Base-by-base conservation (phyloP, 2,888 invertebrate species). In the Hirudinaria manillensis region DNA sequence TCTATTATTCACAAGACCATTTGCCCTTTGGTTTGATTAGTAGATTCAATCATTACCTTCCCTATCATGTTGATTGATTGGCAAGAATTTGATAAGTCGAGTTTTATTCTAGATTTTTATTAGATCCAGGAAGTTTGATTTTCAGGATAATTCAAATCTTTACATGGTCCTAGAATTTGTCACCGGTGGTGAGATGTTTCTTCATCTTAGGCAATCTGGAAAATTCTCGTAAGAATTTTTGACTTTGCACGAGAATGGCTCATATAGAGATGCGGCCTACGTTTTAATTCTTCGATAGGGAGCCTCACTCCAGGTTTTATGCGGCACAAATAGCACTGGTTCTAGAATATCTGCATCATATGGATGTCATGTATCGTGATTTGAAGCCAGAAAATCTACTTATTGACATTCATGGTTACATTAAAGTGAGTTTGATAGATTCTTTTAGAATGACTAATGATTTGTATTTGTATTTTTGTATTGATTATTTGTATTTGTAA, bases 161-260 rank as follows among this genome's bases (percentile, higher is more conserved):
- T 99, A 99, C 88, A 99, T 99, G 98, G 96, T 99, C 82, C 90
- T 99, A 85, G 99, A 99, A 88, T 99, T 98, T 87, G 97, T 99
- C 80, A 95, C 96, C 70, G 99, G 99, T 29, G 99, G 98, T 79
- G 99, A 99, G 88, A 99, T 99, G 98, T 99, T 99, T 88, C 98
- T 98, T 77, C 98, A 99, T 88, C 89, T 99, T 82, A 91, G 99
- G 81, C 94, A 97, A 88, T 95, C 97, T 82, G 98, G 97, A 80
- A 91, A 96, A 81, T 96, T 96, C 85, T 88, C 87, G 88, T 88
- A 85, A 80, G 82, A 55, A 21, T 67, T 38, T 29, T 13, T 73
- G 29, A 19, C 27, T 70, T 36, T 34, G n/a, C 13, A 27, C 6
- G 53, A 45, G n/a, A 1, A 2, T 72, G 16, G 10, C 6, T 19